These are phyloP conservation scores for Oncorhynchus tshawytscha DNA, from an alignment of 2,113 vertebrate genomes.

Conservation along the genomic window DNA sequence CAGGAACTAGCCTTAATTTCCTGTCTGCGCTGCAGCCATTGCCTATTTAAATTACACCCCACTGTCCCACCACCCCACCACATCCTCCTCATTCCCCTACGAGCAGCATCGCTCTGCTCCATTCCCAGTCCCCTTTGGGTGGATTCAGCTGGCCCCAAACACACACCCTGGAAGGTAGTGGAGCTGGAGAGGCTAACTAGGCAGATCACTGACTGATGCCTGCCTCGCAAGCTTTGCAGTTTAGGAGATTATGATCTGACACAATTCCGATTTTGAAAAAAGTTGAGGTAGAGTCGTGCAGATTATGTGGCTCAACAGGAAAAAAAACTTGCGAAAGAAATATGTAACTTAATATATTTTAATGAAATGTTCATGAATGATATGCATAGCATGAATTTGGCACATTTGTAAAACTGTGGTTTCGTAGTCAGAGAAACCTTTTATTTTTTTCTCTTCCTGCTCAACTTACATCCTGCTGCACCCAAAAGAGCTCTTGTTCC, in stretches of 20 bases:
- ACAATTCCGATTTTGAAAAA: too few species aligned
- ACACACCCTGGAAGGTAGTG: constrained; percentile 77
- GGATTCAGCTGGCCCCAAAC: constrained; percentile 77
- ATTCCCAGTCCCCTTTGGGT: constrained; percentile 51
- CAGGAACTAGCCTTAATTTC: constrained; percentile 97
- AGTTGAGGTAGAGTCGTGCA: too few species aligned
- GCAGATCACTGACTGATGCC: constrained; percentile 81
- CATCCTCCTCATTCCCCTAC: constrained; percentile 53
- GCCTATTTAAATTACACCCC: constrained; percentile 97
- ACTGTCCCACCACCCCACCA: constrained; percentile 50
- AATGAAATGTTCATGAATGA: not conserved
- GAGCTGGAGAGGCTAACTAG: constrained; percentile 63
- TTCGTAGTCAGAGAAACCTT: constrained; percentile 14
- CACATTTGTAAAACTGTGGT: not conserved
- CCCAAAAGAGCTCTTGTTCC: constrained; percentile 30
- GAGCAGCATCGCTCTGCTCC: constrained; percentile 69
- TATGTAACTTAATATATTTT: constrained; percentile 9
- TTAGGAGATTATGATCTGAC: constrained; percentile 9
- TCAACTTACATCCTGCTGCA: constrained; percentile 12
- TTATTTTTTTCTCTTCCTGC: constrained; percentile 12
- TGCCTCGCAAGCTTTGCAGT: constrained; percentile 47
- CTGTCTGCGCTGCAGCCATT: constrained; percentile 93
- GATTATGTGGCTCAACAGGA: not conserved
- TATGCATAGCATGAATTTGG: constrained; percentile 16
- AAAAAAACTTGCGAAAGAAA: not conserved